These are phyloP conservation scores for Cantharis rustica DNA, from an alignment of 2,888 invertebrate genomes.

Conservation along the genomic window DNA sequence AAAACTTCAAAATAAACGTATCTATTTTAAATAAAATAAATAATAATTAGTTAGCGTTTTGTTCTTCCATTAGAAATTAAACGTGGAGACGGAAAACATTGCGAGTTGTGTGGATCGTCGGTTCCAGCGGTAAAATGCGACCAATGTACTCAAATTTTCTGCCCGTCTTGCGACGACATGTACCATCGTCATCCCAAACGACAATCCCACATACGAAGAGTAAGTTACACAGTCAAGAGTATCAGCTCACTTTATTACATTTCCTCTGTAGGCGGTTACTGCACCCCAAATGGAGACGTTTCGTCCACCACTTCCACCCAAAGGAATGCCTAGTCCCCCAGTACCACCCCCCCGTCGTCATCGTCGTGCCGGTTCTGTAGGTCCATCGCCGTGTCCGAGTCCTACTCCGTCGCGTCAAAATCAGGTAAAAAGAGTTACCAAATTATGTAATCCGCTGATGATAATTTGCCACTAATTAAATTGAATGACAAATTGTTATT, in stretches of 20 bases:
- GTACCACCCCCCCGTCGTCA: constrained; percentile 70
- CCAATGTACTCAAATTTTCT: constrained; percentile 84
- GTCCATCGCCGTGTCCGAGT: constrained; percentile 57
- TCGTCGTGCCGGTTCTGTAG: constrained; percentile 61
- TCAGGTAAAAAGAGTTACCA: constrained; percentile 44
- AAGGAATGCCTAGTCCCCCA: constrained; percentile 61
- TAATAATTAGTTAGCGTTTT: background rate
- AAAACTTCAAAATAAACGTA: constrained; percentile 47
- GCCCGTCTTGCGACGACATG: constrained; percentile 92
- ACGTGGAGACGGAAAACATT: constrained; percentile 65
- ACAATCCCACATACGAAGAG: constrained; percentile 79
- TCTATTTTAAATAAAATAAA: constrained; percentile 8
- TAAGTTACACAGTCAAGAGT: constrained; percentile 45
- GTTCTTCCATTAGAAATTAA: constrained; percentile 35
- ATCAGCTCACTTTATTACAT: background rate
- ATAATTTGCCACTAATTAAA: background rate
- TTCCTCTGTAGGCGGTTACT: constrained; percentile 39
- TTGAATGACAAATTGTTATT: background rate
- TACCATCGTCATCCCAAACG: constrained; percentile 92
- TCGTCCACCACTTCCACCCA: constrained; percentile 71
- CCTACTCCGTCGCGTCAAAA: constrained; percentile 54
- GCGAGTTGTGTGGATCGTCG: constrained; percentile 85
- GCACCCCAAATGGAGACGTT: constrained; percentile 37
- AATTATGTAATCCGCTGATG: constrained; percentile 5
- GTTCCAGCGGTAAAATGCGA: constrained; percentile 82